Evolutionary conservation across 2,113 vertebrate species (phyloP), one percentile per base, ranked within the genome.

Genomic region (Hydrochoerus hydrochaeris): DNA sequence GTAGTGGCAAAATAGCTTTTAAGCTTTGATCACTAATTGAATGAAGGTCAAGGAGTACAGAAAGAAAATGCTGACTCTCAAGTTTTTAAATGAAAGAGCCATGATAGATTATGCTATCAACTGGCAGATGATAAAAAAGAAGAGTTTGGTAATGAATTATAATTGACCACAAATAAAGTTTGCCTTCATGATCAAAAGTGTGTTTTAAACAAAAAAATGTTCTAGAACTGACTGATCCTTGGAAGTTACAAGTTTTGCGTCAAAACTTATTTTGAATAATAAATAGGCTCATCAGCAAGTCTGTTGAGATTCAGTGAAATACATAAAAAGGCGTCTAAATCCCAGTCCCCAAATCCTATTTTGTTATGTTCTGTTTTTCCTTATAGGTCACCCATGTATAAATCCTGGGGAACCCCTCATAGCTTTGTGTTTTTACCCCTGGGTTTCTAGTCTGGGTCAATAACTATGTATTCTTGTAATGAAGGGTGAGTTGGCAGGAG

Each of bases 401-500:
- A 91, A 8, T 90, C 96, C 96, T 73, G 46, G 17, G 83, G 96
- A 97, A 14, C 80, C 77, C 32, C 86, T 94, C 41, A 95, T 73
- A 97, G 93, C 73, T 88, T 83, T 77, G 87, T 97, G 78, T 28
- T 60, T 17, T 57, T 8, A 49, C 57, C 54, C 41, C 52, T 3
- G 62, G 86, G 69, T 85, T 5, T 91, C 13, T 3, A 11, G 49
- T 94, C 97, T 95, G 96, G 80, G 24, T 91, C 93, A 89, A 97
- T 73, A 91, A 85, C 96, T 60, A 93, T 90, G 46, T 98, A 49
- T 88, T 97, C 85, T 94, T 97, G 91, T 94, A 20, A 95, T 35
- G 6, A 87, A 81, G 95, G 86, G 89, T 97, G 91, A 93, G 96
- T 97, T 83, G 63, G 58, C 62, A 85, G 49, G 80, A n/a, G 60